Percentiles rank a stretch among this genome's conserved stretches.
These are phyloP conservation scores for Dasypus novemcinctus DNA, from an alignment of 2,113 vertebrate genomes.

Conservation along the genomic window DNA sequence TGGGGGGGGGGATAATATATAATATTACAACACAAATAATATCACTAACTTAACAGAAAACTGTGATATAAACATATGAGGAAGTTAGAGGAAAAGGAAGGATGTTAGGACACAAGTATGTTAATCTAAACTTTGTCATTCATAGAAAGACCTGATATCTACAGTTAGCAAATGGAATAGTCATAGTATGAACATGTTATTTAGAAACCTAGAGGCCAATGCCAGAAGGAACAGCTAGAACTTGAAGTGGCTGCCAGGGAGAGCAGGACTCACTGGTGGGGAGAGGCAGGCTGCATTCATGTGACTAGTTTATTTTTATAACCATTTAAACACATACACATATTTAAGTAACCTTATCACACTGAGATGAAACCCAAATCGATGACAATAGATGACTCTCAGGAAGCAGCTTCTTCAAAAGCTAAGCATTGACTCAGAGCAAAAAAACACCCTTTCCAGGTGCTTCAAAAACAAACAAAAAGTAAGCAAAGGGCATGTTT, in stretches of 20 bases:
- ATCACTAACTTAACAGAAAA: not conserved
- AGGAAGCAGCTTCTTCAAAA: slow-evolving; percentile 40
- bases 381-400: slow-evolving; percentile 28
- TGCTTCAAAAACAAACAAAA: slow-evolving; percentile 45
- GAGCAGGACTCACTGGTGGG: not conserved
- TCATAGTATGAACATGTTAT: not conserved
- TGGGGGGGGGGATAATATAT: not conserved
- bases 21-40: not conserved
- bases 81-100: not conserved
- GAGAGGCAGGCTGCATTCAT: not conserved
- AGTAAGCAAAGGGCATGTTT: not conserved
- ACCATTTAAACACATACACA: not conserved
- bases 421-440: slow-evolving; percentile 60
- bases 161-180: not conserved
- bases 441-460: slow-evolving; percentile 45
- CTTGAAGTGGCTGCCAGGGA: not conserved
- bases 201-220: not conserved
- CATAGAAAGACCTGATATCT: not conserved
- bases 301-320: slow-evolving; percentile 2
- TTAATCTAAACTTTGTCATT: not conserved
- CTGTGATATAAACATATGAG: not conserved
- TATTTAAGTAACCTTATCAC: slow-evolving; percentile 57
- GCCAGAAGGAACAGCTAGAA: not conserved
- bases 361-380: not conserved
- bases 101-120: not conserved